phyloP scores from a whole-genome alignment of 2,888 invertebrate genomes.

The Drosophila seclusa region DNA sequence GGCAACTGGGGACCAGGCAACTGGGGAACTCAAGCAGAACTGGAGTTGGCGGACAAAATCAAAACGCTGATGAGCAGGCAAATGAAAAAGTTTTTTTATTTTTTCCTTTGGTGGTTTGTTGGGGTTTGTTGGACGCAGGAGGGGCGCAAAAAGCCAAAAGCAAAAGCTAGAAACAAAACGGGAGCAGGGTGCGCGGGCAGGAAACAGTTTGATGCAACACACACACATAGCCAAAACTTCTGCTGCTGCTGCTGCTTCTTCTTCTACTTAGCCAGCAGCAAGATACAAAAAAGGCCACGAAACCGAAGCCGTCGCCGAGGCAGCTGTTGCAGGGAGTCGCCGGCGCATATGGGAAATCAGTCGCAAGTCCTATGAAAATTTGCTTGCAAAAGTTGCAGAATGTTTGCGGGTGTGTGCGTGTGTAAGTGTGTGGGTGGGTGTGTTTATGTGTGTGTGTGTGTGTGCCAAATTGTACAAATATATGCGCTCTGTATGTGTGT shows the following conservation, averaged over 20 bases:
- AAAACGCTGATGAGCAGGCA: conserved; percentile 82
- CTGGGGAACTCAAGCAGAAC: conserved; percentile 30
- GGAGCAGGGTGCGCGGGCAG: conserved; percentile 21
- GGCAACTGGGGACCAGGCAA: conserved; percentile 24
- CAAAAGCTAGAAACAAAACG: conserved; percentile 36
- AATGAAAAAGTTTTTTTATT: conserved; percentile 81
- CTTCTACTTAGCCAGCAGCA: conserved; percentile 54
- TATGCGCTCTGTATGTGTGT: conserved; percentile 64
- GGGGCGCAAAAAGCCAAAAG: conserved; percentile 62
- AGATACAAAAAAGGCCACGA: conserved; percentile 64
- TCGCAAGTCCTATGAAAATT: conserved; percentile 75
- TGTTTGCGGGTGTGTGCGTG: conserved; percentile 30
- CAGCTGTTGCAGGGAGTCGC: conserved; percentile 38
- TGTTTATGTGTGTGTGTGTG: conserved; percentile 19
- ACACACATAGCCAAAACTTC: conserved; percentile 40
- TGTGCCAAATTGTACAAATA: conserved; percentile 77
- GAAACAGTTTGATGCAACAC: conserved; percentile 53
- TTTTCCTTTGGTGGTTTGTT: conserved; percentile 5
- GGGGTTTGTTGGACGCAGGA: conserved; percentile 36
- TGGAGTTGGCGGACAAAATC: conserved; percentile 77
- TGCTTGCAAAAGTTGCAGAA: conserved; percentile 76
- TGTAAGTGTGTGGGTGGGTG: conserved; percentile 9
- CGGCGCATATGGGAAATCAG: conserved; percentile 80
- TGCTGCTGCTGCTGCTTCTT: conserved; percentile 24
- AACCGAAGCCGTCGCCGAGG: conserved; percentile 39